Evolutionary conservation across 1,140 invertebrate species (phyloP).

Genomic region (Pomacea maculata): DNA sequence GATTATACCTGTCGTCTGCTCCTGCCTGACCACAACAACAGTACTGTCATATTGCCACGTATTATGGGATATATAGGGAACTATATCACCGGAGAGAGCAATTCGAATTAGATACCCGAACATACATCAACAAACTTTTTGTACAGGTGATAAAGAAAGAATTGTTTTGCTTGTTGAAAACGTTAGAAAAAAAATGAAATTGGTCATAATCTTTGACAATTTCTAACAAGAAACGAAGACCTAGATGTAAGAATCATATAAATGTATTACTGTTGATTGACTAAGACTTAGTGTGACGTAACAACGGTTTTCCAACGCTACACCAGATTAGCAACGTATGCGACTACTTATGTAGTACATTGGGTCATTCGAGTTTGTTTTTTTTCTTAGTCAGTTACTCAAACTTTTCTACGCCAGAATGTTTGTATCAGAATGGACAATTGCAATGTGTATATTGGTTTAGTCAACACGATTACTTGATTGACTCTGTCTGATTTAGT

Average conservation of each 20-base stretch:
- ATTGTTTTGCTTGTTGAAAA: too few species aligned
- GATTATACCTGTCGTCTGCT: background rate
- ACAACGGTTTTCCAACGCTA: too few species aligned
- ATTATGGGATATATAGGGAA: conserved; percentile 30
- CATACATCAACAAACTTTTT: background rate
- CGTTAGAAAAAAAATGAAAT: too few species aligned
- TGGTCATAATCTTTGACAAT: too few species aligned
- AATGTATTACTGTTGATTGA: too few species aligned
- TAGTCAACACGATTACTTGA: background rate
- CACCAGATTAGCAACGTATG: too few species aligned
- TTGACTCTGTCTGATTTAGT: background rate
- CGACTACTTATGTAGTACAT: background rate
- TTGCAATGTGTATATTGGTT: background rate
- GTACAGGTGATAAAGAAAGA: background rate
- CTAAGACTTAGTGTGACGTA: too few species aligned
- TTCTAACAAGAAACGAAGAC: too few species aligned
- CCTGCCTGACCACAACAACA: conserved; percentile 65
- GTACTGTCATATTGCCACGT: conserved; percentile 69
- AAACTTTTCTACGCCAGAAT: background rate
- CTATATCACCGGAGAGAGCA: conserved; percentile 18
- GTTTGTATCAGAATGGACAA: background rate
- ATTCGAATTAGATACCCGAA: conserved; percentile 15
- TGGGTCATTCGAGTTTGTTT: background rate
- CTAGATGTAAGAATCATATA: too few species aligned
- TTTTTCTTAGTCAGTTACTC: background rate